These are phyloP conservation scores for Thaumatotibia leucotreta DNA, from an alignment of 1,140 invertebrate genomes.

Conservation along the genomic window DNA sequence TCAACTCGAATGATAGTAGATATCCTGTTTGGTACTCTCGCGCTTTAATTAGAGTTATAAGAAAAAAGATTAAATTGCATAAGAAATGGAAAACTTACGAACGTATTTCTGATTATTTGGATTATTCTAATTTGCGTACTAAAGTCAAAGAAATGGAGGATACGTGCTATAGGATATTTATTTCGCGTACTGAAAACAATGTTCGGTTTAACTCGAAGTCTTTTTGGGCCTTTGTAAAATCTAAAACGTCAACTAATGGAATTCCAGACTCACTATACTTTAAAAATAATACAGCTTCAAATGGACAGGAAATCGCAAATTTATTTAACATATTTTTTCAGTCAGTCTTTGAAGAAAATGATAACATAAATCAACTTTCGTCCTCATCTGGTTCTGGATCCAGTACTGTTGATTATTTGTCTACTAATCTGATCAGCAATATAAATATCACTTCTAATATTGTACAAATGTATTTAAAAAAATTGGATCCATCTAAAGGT, in stretches of 20 bases:
- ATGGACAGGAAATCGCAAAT: not conserved
- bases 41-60: not conserved
- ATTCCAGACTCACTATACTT: not conserved
- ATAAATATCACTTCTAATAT: not conserved
- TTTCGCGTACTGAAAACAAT: not conserved
- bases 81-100: not conserved
- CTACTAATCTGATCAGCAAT: too few species aligned
- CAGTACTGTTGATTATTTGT: too few species aligned
- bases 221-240: not conserved
- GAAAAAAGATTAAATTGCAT: not conserved
- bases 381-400: too few species aligned
- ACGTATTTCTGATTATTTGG: not conserved
- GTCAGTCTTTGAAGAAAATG: not conserved
- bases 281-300: not conserved
- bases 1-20: not conserved
- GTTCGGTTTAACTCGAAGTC: not conserved
- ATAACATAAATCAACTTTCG: not conserved
- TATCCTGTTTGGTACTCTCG: not conserved
- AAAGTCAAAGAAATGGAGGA: not conserved
- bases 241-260: not conserved
- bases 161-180: not conserved
- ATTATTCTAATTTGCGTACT: not conserved
- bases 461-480: not conserved
- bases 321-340: not conserved
- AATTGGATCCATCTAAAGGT: not conserved